These are phyloP conservation scores for Poliocrania exsul DNA, from an alignment of 2,797 vertebrate genomes.

Conservation along the genomic window DNA sequence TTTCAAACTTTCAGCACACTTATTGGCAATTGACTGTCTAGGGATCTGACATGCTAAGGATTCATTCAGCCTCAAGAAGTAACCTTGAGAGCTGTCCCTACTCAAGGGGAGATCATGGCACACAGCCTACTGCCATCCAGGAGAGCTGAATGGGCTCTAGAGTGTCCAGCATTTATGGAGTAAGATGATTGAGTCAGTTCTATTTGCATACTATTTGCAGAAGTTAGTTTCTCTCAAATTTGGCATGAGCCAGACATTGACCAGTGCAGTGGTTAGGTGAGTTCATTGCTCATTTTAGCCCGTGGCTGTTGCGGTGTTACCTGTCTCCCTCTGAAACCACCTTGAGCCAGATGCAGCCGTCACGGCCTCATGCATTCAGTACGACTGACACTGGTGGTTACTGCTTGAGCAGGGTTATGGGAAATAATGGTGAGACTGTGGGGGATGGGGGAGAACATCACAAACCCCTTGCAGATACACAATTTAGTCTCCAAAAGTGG, in stretches of 20 bases:
- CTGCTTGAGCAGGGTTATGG: neutral
- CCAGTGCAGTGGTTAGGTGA: neutral
- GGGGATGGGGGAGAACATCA: neutral
- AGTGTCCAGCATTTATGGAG: neutral
- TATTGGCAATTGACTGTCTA: neutral
- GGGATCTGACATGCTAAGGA: neutral
- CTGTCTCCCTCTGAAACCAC: neutral
- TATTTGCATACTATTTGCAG: neutral
- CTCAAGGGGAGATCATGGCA: neutral
- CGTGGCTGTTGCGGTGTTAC: neutral
- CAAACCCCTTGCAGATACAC: neutral
- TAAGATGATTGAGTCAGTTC: neutral
- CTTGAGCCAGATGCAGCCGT: neutral
- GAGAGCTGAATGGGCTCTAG: neutral
- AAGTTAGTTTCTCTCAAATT: neutral
- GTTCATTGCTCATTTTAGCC: neutral
- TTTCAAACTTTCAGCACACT: neutral
- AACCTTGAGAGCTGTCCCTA: neutral
- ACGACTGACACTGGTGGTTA: accelerated
- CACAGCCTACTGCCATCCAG: neutral
- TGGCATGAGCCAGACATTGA: neutral
- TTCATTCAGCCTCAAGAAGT: accelerated
- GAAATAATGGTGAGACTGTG: neutral
- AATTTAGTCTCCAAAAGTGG: neutral
- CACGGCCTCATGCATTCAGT: neutral